These are phyloP conservation scores for human DNA, from an alignment of 2,113 vertebrate genomes.

Conservation along the genomic window GRCh38 chr16:29887501-29888000, in stretches of 20 bases:
- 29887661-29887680: conserved; percentile 94
- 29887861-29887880: background rate
- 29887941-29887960: background rate
- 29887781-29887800: conserved; percentile 93
- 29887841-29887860: background rate
- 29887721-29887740: conserved; percentile 96
- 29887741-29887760: conserved; percentile 88
- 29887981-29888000: background rate
- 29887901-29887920: background rate
- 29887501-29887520: too few relatives aligned
- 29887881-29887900: background rate
- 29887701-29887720: conserved; percentile 92
- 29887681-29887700: conserved; percentile 93
- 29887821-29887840: conserved; percentile 27
- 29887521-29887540: too few relatives aligned
- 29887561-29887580: too few relatives aligned
- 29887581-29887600: too few relatives aligned
- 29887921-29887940: background rate
- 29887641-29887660: conserved; percentile 91
- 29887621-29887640: background rate
- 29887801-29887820: conserved; percentile 92
- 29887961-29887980: background rate
- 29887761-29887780: conserved; percentile 90
- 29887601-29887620: too few relatives aligned
- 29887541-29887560: too few relatives aligned